Conservation (phyloP, 2,888 invertebrate species). For the Linnaemya tessellans region DNA sequence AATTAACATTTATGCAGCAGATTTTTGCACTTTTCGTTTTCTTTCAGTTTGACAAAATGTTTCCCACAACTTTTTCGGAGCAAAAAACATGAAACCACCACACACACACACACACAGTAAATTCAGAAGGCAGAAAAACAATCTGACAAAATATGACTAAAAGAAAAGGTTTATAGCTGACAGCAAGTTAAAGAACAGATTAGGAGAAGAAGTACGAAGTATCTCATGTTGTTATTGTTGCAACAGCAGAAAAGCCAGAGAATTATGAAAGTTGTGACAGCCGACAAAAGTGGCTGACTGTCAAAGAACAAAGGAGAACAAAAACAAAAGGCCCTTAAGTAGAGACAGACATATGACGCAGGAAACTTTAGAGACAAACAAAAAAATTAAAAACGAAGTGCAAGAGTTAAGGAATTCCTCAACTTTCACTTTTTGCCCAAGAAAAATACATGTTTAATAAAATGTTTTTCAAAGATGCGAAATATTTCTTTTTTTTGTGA, state of each 20-base stretch:
- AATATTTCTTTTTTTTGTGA: background rate
- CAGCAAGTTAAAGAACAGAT: conserved; percentile 47
- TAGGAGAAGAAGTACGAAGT: background rate
- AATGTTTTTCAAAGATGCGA: background rate
- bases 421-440: conserved; percentile 18
- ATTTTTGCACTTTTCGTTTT: background rate
- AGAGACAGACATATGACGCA: background rate
- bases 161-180: conserved; percentile 16
- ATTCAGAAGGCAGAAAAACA: background rate
- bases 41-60: background rate
- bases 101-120: background rate
- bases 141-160: background rate
- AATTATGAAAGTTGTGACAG: conserved; percentile 37
- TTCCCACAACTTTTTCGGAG: conserved; percentile 3
- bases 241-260: background rate
- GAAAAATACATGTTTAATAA: background rate
- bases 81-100: conserved; percentile 23
- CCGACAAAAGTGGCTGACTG: background rate
- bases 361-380: conserved; percentile 37
- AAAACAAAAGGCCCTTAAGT: background rate
- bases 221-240: conserved; percentile 11
- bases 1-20: background rate
- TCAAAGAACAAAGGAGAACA: background rate
- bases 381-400: background rate
- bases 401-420: background rate